Conservation (phyloP, 2,888 invertebrate genomes). For the Stegophylla sp. region DNA sequence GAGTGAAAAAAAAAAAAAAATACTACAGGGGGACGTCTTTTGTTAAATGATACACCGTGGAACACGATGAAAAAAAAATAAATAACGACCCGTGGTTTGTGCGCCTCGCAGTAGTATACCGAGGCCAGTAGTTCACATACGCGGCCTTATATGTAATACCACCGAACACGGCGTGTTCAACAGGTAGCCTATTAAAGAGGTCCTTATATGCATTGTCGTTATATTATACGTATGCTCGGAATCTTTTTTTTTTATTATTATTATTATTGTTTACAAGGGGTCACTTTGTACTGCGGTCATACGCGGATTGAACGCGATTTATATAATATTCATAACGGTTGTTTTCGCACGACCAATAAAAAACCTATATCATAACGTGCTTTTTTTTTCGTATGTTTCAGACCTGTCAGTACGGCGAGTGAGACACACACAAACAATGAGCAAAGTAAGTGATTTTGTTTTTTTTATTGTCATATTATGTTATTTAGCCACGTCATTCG, state of each 20-base stretch:
- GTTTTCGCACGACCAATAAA: slow-evolving; percentile 10
- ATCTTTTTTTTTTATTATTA: slow-evolving; percentile 48
- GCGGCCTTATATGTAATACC: slow-evolving; percentile 22
- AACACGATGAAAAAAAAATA: slow-evolving; percentile 15
- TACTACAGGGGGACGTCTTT: slow-evolving; percentile 37
- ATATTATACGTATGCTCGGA: slow-evolving; percentile 23
- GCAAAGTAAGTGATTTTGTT: slow-evolving; percentile 65
- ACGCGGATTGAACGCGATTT: neutral
- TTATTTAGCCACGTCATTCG: too few species aligned
- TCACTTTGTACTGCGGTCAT: slow-evolving; percentile 20
- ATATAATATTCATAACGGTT: neutral
- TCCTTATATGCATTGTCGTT: slow-evolving; percentile 45
- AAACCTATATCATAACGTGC: neutral
- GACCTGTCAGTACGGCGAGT: slow-evolving; percentile 65
- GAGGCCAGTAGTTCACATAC: neutral
- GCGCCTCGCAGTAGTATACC: neutral
- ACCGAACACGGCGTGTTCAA: slow-evolving; percentile 17
- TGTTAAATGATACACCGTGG: slow-evolving; percentile 49
- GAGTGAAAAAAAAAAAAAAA: slow-evolving; percentile 22
- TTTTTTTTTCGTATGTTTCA: slow-evolving; percentile 63
- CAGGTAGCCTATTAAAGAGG: slow-evolving; percentile 57
- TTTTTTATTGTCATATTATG: neutral
- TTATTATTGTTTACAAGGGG: slow-evolving; percentile 28
- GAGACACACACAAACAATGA: slow-evolving; percentile 66
- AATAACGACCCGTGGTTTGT: slow-evolving; percentile 8